These are phyloP conservation scores for Aldrovandia affinis DNA, from an alignment of 2,797 vertebrate genomes.

Conservation along the genomic window DNA sequence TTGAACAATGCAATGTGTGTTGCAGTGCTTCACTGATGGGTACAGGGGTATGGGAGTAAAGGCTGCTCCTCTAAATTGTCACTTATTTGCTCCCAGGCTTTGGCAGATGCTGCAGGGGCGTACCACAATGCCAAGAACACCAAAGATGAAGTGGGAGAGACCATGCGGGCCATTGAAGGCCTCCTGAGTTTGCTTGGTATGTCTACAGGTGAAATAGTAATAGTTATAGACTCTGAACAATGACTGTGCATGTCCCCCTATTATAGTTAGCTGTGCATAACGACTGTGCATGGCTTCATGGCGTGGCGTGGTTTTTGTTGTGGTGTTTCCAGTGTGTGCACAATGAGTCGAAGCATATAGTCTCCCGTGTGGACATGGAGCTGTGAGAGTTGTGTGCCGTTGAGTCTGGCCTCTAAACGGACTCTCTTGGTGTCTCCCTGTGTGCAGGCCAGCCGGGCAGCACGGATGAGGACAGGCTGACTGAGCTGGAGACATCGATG, in stretches of 20 bases:
- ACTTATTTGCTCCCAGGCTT: constrained; percentile 61
- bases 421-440: constrained; percentile 1
- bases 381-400: neutral
- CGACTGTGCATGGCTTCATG: too few species aligned
- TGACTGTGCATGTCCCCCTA: neutral
- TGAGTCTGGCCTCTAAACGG: neutral
- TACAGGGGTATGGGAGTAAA: neutral
- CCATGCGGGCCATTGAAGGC: constrained; percentile 64
- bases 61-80: neutral
- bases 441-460: constrained; percentile 67
- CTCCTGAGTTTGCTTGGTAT: constrained; percentile 79
- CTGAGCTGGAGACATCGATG: constrained; percentile 74
- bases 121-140: constrained; percentile 63
- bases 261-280: neutral
- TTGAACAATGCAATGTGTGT: constrained; percentile 11
- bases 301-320: too few species aligned
- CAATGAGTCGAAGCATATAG: too few species aligned
- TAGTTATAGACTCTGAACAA: neutral
- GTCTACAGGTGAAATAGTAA: constrained; percentile 44
- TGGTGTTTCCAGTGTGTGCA: too few species aligned
- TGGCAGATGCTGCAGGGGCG: constrained; percentile 64
- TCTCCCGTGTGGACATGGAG: too few species aligned
- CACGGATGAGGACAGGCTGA: constrained; percentile 73
- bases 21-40: neutral
- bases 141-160: constrained; percentile 65